Evolutionary conservation across 1,140 invertebrate species (phyloP), one percentile per base, ranked within the genome.

Genomic region (Heliothis virescens): DNA sequence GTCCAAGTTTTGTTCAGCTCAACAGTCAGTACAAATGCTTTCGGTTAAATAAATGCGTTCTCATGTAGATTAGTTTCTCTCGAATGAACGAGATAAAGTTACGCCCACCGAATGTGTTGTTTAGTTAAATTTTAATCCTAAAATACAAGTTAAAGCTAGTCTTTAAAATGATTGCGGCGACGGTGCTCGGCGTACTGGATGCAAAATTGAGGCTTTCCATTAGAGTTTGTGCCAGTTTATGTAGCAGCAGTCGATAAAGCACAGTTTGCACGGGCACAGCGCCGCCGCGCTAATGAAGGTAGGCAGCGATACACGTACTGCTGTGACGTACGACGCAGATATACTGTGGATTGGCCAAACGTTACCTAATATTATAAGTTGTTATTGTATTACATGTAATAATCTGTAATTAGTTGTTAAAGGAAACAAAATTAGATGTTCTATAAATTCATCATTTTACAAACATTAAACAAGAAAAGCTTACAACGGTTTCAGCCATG

Each of bases 21-120:
- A 21, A 26, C 21, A 15, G 21, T 71, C 67, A 48, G 13, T 55
- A n/a, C 26, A 15, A 72, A 72, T 72, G 50, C 52, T 72, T 18
- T 34, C 69, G 41, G 50, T 34, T 18, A 29, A 72, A 72, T 57
- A 29, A 41, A 72, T 16, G 52, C 50, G 52, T 41, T 57, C 26
- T 71, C 65, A 55, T 72, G 50, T 16, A 41, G 69, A 72, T 55
- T 72, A 72, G 52, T 57, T 57, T 72, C 52, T 57, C 29, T 72
- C 16, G n/a, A 29, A 52, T 57, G 15, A 55, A 57, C 16, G 48
- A 71, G 48, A 71, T 52, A 13, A 72, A 72, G 69, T 72, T 72
- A 29, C 18, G 12, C 15, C 50, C 13, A 57, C 26, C 15, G 10
- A 48, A 18, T 63, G 29, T 15, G 13, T 53, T 52, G 4, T 16